Evolutionary conservation across 2,888 invertebrate species (phyloP), one percentile per base, ranked within the genome.

Genomic region (Arrhopalites spinosus): DNA sequence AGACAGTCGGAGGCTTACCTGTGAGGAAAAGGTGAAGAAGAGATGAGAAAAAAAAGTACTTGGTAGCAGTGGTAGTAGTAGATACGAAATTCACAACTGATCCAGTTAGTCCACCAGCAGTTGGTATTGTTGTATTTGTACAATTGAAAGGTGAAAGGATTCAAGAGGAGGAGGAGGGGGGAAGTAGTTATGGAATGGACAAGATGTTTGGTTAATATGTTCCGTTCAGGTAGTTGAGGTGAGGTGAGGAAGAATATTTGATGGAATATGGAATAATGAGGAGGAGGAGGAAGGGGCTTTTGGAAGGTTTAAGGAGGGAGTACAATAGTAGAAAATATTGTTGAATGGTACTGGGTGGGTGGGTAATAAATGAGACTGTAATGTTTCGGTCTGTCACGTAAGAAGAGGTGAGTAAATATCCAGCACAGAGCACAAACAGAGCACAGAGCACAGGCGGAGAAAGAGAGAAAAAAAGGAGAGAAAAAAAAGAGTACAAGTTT

Each of bases 331-430:
- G n/a, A n/a, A 20, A n/a, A 50, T 45, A 45, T 3, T 50, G 50
- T 50, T n/a, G 50, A 20, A 53, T n/a, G 23, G n/a, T 15, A 59
- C 53, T n/a, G 53, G 20, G 5, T 59, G 59, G 59, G 59, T 59
- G 59, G 59, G 23, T 59, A 59, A 59, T 59, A 59, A 59, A 59
- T 5, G 59, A 59, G 59, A 59, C 27, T 59, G 59, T 59, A 59
- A 59, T 59, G 59, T 59, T 59, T 59, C 59, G 59, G 59, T 59
- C 59, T 59, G 59, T 59, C 59, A 59, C 59, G 59, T 59, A 59
- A 59, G 59, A 25, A 59, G 59, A 59, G 59, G 59, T 59, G 23
- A 27, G 59, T 59, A 59, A 59, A 59, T 59, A 59, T 59, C 25
- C 23, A 59, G 59, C 25, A 23, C 27, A 50, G 7, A 17, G 20